Percentiles rank a stretch among this genome's conserved stretches.
Evolutionary conservation across 2,797 vertebrate species (phyloP).

Genomic region (Gallinago nigripennis): DNA sequence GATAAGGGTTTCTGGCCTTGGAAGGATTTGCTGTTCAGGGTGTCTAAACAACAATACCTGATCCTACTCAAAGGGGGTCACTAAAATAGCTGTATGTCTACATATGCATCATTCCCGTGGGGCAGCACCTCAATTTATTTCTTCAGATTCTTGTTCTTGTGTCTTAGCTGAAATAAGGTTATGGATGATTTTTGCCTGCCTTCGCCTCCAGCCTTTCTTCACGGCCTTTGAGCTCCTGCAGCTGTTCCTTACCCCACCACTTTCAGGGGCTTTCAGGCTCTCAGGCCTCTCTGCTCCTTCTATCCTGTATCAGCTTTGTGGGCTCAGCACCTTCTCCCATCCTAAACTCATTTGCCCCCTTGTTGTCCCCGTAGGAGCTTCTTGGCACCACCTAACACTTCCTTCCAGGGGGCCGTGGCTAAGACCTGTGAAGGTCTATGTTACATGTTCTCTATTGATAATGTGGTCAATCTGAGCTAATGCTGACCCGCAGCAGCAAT

Average conservation of each 20-base stretch:
- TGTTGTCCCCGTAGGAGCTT: not conserved
- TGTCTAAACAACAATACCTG: not conserved
- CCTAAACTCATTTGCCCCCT: not conserved
- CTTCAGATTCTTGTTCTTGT: not conserved
- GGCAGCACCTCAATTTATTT: not conserved
- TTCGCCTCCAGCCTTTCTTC: not conserved
- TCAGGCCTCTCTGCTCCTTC: not conserved
- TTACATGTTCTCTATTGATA: not conserved
- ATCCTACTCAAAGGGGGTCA: not conserved
- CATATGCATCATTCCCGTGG: rapidly evolving
- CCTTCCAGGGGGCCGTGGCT: not conserved
- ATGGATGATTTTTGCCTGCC: not conserved
- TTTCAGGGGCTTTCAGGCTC: not conserved
- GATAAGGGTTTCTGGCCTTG: not conserved
- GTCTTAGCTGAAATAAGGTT: not conserved
- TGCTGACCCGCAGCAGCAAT: rapidly evolving
- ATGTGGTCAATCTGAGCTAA: rapidly evolving
- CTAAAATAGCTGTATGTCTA: not conserved
- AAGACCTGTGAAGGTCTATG: not conserved
- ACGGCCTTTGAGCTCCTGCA: not conserved
- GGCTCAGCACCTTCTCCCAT: not conserved
- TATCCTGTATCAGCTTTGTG: not conserved
- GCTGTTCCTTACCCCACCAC: not conserved
- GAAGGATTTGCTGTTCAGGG: not conserved
- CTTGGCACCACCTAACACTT: not conserved